phyloP scores from a whole-genome alignment of 2,113 vertebrate genomes.

The Microcebus griseorufus region DNA sequence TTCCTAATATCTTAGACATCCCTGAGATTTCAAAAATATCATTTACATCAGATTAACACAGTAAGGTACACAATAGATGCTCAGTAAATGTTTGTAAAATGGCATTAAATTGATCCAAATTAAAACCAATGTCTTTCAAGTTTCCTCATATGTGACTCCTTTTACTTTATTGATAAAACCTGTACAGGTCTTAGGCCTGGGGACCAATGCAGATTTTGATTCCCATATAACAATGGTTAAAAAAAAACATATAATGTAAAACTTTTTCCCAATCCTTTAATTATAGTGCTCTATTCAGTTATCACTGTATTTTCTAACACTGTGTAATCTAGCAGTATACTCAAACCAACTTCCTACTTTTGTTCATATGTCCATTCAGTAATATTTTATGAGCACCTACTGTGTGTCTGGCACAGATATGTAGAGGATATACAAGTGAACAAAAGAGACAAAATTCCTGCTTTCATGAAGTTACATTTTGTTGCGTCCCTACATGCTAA shows the following conservation, averaged over 20 bases:
- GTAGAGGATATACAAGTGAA: neutral
- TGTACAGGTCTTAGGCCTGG: neutral
- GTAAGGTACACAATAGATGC: neutral
- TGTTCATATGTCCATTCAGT: neutral
- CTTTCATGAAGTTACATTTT: neutral
- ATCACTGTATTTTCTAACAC: neutral
- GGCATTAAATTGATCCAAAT: neutral
- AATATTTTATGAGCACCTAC: neutral
- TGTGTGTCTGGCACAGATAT: neutral
- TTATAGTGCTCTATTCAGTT: neutral
- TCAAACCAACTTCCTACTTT: neutral
- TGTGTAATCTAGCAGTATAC: neutral
- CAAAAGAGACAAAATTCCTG: neutral
- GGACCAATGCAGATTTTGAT: neutral
- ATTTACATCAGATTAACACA: neutral
- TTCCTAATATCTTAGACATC: neutral
- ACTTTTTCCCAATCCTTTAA: neutral
- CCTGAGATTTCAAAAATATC: neutral
- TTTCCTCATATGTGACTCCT: neutral
- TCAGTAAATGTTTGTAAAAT: slow-evolving; percentile 6
- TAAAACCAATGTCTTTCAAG: neutral
- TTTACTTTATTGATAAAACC: neutral
- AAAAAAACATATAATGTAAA: neutral
- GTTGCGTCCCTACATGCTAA: neutral
- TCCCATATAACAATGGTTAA: neutral